These are phyloP conservation scores for Cephus nigrinus DNA, from an alignment of 2,888 invertebrate species.

Conservation along the genomic window DNA sequence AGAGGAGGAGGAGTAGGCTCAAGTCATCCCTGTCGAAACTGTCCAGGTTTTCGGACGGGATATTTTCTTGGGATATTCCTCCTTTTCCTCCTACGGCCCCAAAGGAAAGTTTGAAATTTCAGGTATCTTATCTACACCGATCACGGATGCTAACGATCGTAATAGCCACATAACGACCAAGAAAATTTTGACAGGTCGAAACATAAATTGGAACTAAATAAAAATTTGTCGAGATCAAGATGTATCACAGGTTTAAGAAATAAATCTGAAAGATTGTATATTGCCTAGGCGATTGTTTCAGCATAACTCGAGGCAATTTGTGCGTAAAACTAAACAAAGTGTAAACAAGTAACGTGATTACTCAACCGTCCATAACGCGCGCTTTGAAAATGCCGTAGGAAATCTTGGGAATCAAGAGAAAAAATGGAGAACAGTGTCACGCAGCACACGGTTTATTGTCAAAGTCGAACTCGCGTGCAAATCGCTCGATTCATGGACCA, in stretches of 20 bases:
- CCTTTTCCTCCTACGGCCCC: background rate
- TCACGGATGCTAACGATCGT: background rate
- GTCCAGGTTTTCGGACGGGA: background rate
- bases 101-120: background rate
- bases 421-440: background rate
- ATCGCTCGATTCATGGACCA: background rate
- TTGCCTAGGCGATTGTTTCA: background rate
- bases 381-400: slow-evolving; percentile 22
- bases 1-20: slow-evolving; percentile 35
- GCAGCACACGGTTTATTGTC: background rate
- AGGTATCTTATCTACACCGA: background rate
- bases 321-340: background rate
- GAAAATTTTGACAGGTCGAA: background rate
- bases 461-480: background rate
- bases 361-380: slow-evolving; percentile 18
- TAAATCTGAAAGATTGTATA: background rate
- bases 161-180: background rate
- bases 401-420: background rate
- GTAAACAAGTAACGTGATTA: background rate
- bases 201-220: background rate
- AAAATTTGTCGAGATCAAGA: background rate
- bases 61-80: background rate
- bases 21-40: background rate
- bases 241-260: background rate
- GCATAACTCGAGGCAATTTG: background rate